phyloP scores from a whole-genome alignment of 2,888 invertebrate species.

The Fragum whitleyi region DNA sequence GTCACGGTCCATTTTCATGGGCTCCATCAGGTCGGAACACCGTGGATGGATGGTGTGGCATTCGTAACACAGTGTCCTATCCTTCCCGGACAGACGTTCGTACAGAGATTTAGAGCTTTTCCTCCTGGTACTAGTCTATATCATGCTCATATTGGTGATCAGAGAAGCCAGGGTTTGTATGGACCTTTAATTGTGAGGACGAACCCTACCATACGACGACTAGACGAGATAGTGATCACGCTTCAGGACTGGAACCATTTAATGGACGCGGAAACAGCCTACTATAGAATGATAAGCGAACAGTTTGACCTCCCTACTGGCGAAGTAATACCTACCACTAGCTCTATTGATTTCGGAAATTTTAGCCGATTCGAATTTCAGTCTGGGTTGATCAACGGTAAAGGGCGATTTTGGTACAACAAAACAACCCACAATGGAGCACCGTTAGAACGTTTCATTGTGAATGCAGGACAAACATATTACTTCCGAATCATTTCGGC shows the following conservation, averaged over 20 bases:
- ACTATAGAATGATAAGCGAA: slow-evolving; percentile 57
- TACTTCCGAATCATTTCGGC: slow-evolving; percentile 43
- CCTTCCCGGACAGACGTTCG: slow-evolving; percentile 67
- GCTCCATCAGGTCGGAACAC: slow-evolving; percentile 66
- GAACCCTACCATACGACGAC: neutral
- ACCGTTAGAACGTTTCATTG: slow-evolving; percentile 61
- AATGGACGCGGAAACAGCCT: slow-evolving; percentile 63
- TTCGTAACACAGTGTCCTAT: slow-evolving; percentile 76
- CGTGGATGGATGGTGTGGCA: slow-evolving; percentile 75
- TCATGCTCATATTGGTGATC: slow-evolving; percentile 72
- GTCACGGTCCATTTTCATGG: slow-evolving; percentile 75
- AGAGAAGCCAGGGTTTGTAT: slow-evolving; percentile 70
- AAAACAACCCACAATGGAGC: slow-evolving; percentile 59
- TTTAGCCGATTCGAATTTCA: slow-evolving; percentile 60
- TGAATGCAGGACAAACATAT: slow-evolving; percentile 41
- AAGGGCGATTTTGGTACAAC: slow-evolving; percentile 65
- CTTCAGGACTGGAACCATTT: slow-evolving; percentile 74
- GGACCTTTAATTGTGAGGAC: slow-evolving; percentile 67
- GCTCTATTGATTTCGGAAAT: slow-evolving; percentile 46
- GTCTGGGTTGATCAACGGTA: slow-evolving; percentile 72
- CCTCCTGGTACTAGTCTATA: slow-evolving; percentile 70
- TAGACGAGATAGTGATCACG: slow-evolving; percentile 56
- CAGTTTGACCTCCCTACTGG: slow-evolving; percentile 55
- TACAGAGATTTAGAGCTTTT: slow-evolving; percentile 67
- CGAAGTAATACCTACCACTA: slow-evolving; percentile 29